A percentile compares a stretch with the other conserved stretches of the same genome.
These are phyloP conservation scores for Sebastes goodei DNA, from an alignment of 2,797 vertebrate genomes.

Conservation along the genomic window DNA sequence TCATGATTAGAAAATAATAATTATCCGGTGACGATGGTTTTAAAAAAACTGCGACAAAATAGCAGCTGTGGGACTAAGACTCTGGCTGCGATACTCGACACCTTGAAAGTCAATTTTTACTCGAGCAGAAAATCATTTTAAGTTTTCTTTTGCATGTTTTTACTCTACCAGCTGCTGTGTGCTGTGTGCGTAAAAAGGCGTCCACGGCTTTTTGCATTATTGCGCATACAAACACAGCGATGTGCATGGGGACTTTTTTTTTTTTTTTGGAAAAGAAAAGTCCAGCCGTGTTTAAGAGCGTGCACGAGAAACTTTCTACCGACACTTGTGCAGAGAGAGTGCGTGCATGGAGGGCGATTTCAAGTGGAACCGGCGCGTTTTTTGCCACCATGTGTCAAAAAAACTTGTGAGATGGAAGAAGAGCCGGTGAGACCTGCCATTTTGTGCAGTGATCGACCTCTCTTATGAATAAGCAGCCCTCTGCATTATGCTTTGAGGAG, in stretches of 20 bases:
- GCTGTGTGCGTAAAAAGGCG: conserved; percentile 49
- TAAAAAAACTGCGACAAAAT: conserved; percentile 77
- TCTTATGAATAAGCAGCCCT: conserved; percentile 80
- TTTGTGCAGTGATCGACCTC: conserved; percentile 92
- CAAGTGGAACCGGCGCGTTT: conserved; percentile 75
- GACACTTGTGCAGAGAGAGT: conserved; percentile 51
- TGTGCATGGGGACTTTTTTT: conserved; percentile 20
- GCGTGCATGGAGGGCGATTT: conserved; percentile 32
- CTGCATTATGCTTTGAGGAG: conserved; percentile 81
- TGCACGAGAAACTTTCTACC: conserved; percentile 70
- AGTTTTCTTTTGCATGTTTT: conserved; percentile 5
- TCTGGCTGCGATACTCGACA: conserved; percentile 82
- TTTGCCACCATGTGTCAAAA: conserved; percentile 82
- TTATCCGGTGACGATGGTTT: conserved; percentile 89
- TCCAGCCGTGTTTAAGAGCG: conserved; percentile 46
- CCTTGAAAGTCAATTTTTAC: conserved; percentile 79
- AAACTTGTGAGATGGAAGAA: conserved; percentile 88
- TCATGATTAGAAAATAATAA: conserved; percentile 91
- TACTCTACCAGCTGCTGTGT: background rate
- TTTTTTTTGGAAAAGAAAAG: conserved; percentile 10
- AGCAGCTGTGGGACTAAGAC: conserved; percentile 81
- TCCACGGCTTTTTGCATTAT: conserved; percentile 18
- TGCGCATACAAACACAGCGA: conserved; percentile 22
- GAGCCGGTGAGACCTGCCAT: conserved; percentile 93
- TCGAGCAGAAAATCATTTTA: background rate